Percentiles rank a stretch among this genome's conserved stretches.
phyloP scores from a whole-genome alignment of 2,888 invertebrate species.

The Homarus gammarus region DNA sequence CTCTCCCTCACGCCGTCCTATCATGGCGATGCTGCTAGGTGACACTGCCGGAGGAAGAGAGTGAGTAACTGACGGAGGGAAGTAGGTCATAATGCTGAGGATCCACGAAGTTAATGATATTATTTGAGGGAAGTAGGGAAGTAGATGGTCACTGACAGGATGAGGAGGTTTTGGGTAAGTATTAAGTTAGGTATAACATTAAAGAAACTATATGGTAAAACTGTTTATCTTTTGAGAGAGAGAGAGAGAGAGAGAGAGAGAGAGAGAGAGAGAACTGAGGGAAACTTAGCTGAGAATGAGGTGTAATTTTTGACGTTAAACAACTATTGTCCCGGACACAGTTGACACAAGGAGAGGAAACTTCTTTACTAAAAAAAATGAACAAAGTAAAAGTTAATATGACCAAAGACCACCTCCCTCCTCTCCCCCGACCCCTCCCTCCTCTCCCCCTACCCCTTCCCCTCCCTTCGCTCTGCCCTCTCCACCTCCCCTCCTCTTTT shows the following conservation, averaged over 20 bases:
- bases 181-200: background rate
- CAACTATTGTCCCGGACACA: background rate
- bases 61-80: background rate
- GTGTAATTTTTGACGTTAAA: background rate
- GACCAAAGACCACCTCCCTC: no score
- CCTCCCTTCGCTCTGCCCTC: no score
- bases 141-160: no score
- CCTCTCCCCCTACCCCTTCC: no score
- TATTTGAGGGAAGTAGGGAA: no score
- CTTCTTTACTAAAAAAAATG: background rate
- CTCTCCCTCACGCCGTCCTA: slow-evolving; percentile 59
- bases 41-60: slow-evolving; percentile 19
- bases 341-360: background rate
- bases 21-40: slow-evolving; percentile 50
- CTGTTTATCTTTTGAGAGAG: no score
- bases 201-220: no score
- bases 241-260: slow-evolving; percentile 26
- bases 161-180: no score
- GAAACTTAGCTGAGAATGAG: no score
- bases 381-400: no score
- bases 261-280: slow-evolving; percentile 9
- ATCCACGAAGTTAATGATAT: background rate
- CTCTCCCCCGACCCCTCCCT: no score
- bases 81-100: background rate
- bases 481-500: background rate